phyloP scores from a whole-genome alignment of 1,140 invertebrate species.

The Anthonomus grandis region DNA sequence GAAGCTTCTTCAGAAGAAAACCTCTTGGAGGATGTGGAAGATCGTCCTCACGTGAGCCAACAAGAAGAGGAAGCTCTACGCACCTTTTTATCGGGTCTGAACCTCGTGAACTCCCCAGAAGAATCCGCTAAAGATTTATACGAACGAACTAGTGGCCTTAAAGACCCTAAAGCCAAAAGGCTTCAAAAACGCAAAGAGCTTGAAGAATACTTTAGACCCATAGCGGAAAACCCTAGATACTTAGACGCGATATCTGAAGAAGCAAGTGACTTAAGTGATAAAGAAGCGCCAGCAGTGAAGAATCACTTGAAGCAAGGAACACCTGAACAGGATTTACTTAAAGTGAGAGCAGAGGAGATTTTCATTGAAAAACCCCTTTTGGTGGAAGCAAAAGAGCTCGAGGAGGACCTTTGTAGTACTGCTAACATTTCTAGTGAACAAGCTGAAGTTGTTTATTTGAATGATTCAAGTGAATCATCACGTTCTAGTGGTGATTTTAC shows the following conservation, averaged over 20 bases:
- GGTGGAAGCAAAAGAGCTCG: conserved; percentile 33
- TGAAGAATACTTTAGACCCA: conserved; percentile 55
- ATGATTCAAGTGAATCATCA: conserved; percentile 23
- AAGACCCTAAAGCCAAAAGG: conserved; percentile 43
- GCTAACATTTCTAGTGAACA: neutral
- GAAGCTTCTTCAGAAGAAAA: conserved; percentile 56
- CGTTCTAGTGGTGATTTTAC: conserved; percentile 13
- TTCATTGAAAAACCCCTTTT: conserved; percentile 22
- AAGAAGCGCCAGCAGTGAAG: conserved; percentile 32
- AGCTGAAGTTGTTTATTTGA: conserved; percentile 23
- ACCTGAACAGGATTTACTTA: conserved; percentile 30
- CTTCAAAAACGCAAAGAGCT: conserved; percentile 56
- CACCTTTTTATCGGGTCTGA: conserved; percentile 58
- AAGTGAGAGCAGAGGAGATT: neutral
- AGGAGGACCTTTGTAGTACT: conserved; percentile 12
- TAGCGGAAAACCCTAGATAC: conserved; percentile 55
- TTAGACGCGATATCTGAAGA: conserved; percentile 69
- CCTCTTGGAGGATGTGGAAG: conserved; percentile 48
- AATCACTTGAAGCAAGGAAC: conserved; percentile 35
- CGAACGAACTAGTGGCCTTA: conserved; percentile 28
- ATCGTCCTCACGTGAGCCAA: conserved; percentile 42
- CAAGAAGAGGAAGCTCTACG: conserved; percentile 52
- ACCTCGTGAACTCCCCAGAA: conserved; percentile 51
- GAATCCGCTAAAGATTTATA: conserved; percentile 34
- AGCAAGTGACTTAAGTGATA: conserved; percentile 56